These are phyloP conservation scores for Poeciliopsis turneri DNA, from an alignment of 2,797 vertebrate species.

Conservation along the genomic window DNA sequence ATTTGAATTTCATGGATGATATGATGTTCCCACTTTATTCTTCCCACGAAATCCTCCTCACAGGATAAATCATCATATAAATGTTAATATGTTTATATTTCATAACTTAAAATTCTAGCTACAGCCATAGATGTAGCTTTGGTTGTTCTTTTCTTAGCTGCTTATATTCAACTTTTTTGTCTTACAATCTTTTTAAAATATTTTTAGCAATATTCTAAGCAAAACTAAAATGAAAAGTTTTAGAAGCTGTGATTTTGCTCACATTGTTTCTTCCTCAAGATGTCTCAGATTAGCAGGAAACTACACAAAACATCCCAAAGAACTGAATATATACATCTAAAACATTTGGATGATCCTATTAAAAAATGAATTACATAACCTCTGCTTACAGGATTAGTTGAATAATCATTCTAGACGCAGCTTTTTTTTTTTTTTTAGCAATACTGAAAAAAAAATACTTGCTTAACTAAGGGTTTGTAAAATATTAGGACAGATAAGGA, in stretches of 20 bases:
- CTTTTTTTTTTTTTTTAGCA: not conserved
- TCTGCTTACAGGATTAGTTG: not conserved
- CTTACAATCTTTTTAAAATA: not conserved
- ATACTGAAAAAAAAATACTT: conserved; percentile 9
- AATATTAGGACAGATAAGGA: conserved; percentile 5
- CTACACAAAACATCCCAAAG: not conserved
- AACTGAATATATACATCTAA: not conserved
- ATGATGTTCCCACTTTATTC: not conserved
- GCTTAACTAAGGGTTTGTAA: not conserved
- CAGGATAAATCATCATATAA: not conserved
- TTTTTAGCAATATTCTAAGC: not conserved
- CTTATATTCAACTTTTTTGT: not conserved
- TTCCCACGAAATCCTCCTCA: not conserved
- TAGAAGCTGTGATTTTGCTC: not conserved
- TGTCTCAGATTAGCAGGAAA: not conserved
- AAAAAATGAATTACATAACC: not conserved
- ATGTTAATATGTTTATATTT: not conserved
- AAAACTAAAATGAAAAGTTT: not conserved
- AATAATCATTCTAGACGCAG: not conserved
- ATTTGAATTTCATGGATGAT: not conserved
- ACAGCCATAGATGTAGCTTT: not conserved
- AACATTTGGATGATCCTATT: rapidly evolving
- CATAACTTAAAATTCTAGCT: not conserved
- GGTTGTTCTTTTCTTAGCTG: not conserved
- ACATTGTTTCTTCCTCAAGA: not conserved